Base-by-base conservation (phyloP, 1,140 invertebrate species). In the Notospermus geniculatus region DNA sequence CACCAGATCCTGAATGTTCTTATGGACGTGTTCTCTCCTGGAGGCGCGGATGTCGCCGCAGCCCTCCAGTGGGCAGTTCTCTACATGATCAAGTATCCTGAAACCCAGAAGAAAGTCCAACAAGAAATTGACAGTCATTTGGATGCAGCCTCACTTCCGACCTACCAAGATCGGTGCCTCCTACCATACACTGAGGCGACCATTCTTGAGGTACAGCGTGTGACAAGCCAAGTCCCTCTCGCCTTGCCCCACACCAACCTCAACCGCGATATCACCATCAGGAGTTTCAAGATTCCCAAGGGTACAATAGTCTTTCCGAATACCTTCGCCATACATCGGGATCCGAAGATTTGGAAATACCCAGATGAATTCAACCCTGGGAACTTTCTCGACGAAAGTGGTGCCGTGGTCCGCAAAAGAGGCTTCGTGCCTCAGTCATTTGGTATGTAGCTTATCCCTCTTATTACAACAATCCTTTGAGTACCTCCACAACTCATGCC, bases 1-100 rank as follows among this genome's bases (percentile, higher is more conserved):
- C n/a, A n/a, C n/a, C n/a, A n/a, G n/a, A n/a, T n/a, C n/a, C n/a
- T n/a, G n/a, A n/a, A n/a, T n/a, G n/a, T n/a, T n/a, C n/a, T 71
- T 13, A 27, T 55, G 27, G 93, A 95, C 79, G 82, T 95, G 59
- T 91, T 92, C 71, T 91, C 92, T 0, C 92, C 92, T 32, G 91
- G 91, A 0, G 84, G 89, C 22, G 93, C 96, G 71, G 95, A 93
- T 0, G 90, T 91, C 0, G 79, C 92, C 29, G 87, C 89, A 0
- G 91, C 91, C 0, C 73, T 95, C 13, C 84, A 88, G 22, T 97
- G 93, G 93, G 90, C 91, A 67, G 78, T 94, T 15, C 79, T 95
- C 2, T 89, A 88, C 65, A 87, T 95, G 84, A 89, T 90, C 0
- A 75, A 85, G 17, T 78, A 91, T 80, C 88, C 86, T 15, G 80